phyloP scores from a whole-genome alignment of 2,888 invertebrate genomes.

The Tetheella fluctuosa region DNA sequence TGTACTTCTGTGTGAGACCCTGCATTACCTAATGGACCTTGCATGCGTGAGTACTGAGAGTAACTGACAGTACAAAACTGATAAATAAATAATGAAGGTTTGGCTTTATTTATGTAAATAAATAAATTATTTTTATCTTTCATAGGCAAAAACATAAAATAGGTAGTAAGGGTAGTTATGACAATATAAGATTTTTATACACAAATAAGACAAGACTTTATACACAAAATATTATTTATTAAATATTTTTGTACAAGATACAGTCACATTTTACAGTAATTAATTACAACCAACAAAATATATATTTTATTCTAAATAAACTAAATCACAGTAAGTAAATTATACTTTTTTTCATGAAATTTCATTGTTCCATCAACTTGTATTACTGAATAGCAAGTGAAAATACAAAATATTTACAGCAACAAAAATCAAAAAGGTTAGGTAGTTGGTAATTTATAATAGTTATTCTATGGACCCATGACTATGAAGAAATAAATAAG shows the following conservation, averaged over 20 bases:
- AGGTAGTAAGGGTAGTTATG: no score
- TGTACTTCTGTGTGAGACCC: no score
- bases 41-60: no score
- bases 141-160: no score
- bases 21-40: no score
- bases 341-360: not conserved
- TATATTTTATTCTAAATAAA: slow-evolving; percentile 13
- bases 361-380: not conserved
- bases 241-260: slow-evolving; percentile 17
- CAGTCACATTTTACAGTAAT: slow-evolving; percentile 19
- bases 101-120: no score
- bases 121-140: no score
- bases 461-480: not conserved
- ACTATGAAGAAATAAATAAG: not conserved
- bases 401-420: not conserved
- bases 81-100: no score
- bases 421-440: no score
- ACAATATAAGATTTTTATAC: no score
- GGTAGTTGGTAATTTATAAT: no score
- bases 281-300: not conserved
- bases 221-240: not conserved
- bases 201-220: not conserved
- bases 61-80: no score
- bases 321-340: slow-evolving; percentile 1
- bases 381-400: not conserved